Evolutionary conservation across 37 sponge, comb jelly and placozoan species (phyloP), one percentile per base, ranked within the genome.

Genomic region (Axinella damicornis): DNA sequence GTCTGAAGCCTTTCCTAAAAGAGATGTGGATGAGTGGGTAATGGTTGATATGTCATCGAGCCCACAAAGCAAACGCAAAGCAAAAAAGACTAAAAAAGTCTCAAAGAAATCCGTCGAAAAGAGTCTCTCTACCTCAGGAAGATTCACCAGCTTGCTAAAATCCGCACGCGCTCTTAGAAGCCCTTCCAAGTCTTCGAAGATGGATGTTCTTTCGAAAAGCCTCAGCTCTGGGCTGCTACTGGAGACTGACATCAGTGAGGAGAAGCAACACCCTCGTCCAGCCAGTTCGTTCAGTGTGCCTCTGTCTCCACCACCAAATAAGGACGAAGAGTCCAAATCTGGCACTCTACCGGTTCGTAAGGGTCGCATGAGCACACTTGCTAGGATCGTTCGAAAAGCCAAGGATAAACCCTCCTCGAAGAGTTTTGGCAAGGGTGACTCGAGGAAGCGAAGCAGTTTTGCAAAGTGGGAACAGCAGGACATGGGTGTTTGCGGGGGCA

Each of bases 91-190:
- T 9, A 46, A 46, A 46, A 46, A 46, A 46, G 46, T 9, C 4
- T 0, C 13, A 0, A 68, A 68, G 69, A 33, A 28, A 28, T 2
- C 31, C 5, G 35, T 32, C 0, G 31, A 68, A 16, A 80, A 68
- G 57, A 69, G 58, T 20, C 19, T 69, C 11, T 69, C 70, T 34
- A 28, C 52, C 0, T 82, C 83, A 14, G 73, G 73, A 4, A 71
- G 61, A 31, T 72, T 82, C 20, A 72, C 83, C 6, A 61, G 27
- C 34, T 59, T 82, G 17, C 0, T 61, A n/a, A 71, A 82, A 30
- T 71, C 83, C 24, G 83, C 73, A 16, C 70, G 61, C 0, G 72
- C 83, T 13, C 61, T 82, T 24, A 39, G 83, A 39, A 58, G 63
- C n/a, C 38, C 57, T 18, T 67, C 81, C 11, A 69, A n/a, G 22